Percentiles rank a stretch among this genome's conserved stretches.
phyloP scores from a whole-genome alignment of 2,888 invertebrate species.

The Nebria brevicollis region DNA sequence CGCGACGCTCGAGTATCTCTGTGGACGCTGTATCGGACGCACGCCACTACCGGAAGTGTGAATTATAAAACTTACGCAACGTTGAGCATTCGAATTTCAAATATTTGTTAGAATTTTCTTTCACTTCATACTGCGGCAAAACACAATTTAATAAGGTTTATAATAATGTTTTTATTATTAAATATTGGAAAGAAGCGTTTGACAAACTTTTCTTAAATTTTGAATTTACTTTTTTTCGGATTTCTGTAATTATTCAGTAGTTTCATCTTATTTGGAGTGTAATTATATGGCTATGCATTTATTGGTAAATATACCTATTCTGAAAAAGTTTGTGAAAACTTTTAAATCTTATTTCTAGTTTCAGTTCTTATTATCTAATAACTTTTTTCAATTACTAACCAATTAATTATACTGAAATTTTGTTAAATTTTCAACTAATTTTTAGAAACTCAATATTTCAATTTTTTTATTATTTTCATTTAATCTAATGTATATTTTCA shows the following conservation, averaged over 20 bases:
- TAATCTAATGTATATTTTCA: too few relatives aligned
- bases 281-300: too few relatives aligned
- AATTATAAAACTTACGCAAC: constrained; percentile 14
- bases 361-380: too few relatives aligned
- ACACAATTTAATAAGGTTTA: neutral
- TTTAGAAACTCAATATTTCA: too few relatives aligned
- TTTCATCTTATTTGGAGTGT: too few relatives aligned
- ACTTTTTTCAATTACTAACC: too few relatives aligned
- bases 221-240: neutral
- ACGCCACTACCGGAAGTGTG: neutral
- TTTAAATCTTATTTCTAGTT: too few relatives aligned
- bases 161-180: neutral
- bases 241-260: neutral
- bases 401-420: too few relatives aligned
- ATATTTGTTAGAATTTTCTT: neutral
- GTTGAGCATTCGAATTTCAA: neutral
- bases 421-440: too few relatives aligned
- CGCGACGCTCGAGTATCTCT: constrained; percentile 29
- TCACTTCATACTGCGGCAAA: neutral
- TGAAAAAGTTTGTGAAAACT: too few relatives aligned
- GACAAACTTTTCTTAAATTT: neutral
- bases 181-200: neutral
- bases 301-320: too few relatives aligned
- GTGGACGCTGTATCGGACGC: constrained; percentile 31
- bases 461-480: too few relatives aligned